Percentiles rank a stretch among this genome's conserved stretches.
phyloP scores from a whole-genome alignment of 2,888 invertebrate species.

The Spodoptera littoralis region DNA sequence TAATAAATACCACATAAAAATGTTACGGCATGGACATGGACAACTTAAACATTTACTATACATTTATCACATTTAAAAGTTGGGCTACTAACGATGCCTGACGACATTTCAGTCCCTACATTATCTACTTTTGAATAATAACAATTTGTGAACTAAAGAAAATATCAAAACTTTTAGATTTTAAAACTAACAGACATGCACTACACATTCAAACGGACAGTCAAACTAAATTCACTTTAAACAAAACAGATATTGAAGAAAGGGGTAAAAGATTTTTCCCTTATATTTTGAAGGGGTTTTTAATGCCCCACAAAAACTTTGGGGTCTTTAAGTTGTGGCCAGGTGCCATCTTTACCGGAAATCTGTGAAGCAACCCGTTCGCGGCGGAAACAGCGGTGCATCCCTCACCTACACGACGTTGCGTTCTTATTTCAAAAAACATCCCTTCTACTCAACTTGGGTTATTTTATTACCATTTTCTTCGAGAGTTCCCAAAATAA shows the following conservation, averaged over 20 bases:
- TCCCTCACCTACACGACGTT: constrained; percentile 73
- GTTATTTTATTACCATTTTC: constrained; percentile 61
- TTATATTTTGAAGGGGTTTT: constrained; percentile 77
- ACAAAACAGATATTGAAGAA: constrained; percentile 68
- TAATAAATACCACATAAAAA: too few species aligned
- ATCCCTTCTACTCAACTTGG: constrained; percentile 60
- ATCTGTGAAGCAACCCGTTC: constrained; percentile 85
- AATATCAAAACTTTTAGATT: too few species aligned
- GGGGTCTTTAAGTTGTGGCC: constrained; percentile 75
- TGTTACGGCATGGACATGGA: too few species aligned
- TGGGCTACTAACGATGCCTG: too few species aligned
- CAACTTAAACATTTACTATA: too few species aligned
- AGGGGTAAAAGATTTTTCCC: constrained; percentile 79
- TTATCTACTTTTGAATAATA: too few species aligned
- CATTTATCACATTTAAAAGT: too few species aligned
- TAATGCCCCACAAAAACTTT: constrained; percentile 76
- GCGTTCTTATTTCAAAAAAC: constrained; percentile 74
- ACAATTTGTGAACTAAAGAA: too few species aligned
- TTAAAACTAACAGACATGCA: too few species aligned
- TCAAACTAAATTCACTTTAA: constrained; percentile 19
- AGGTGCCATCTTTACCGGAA: constrained; percentile 87
- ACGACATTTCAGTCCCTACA: too few species aligned
- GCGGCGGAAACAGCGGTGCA: constrained; percentile 82
- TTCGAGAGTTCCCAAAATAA: constrained; percentile 51
- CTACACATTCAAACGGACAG: constrained; percentile 6